Conservation (phyloP, 2,113 vertebrate species). For the Triplophysa rosa region DNA sequence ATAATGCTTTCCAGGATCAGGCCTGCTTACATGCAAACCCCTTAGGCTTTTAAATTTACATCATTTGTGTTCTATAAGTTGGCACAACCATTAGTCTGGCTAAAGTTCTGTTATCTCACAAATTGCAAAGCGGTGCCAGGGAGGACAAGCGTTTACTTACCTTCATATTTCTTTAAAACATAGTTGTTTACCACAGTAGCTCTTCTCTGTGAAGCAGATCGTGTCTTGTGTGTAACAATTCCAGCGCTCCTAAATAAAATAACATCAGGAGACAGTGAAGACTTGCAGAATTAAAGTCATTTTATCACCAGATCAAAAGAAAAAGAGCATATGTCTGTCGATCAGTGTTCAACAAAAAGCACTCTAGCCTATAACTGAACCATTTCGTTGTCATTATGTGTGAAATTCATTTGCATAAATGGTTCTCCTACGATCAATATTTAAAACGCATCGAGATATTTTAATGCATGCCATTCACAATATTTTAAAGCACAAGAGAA, state of each 20-base stretch:
- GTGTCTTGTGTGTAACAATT: slow-evolving; percentile 10
- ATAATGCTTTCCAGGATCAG: not conserved
- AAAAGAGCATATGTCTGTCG: not conserved
- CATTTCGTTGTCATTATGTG: not conserved
- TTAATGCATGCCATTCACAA: not conserved
- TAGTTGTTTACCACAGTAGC: not conserved
- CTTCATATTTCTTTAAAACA: slow-evolving; percentile 7
- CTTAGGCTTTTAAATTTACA: not conserved
- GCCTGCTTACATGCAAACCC: not conserved
- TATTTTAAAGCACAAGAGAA: slow-evolving; percentile 7
- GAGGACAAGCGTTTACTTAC: not conserved
- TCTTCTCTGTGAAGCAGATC: not conserved
- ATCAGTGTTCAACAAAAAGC: not conserved
- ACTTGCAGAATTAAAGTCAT: slow-evolving; percentile 1
- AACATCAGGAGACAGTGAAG: not conserved
- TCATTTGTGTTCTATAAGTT: not conserved
- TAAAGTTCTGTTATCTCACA: not conserved
- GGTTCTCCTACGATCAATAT: not conserved
- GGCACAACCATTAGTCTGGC: not conserved
- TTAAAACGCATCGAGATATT: not conserved
- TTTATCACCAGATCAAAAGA: slow-evolving; percentile 4
- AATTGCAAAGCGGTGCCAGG: not conserved
- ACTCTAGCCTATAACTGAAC: not conserved
- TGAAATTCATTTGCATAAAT: not conserved
- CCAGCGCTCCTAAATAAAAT: slow-evolving; percentile 4